Percentiles rank a stretch among this genome's conserved stretches.
These are phyloP conservation scores for Sebastolobus alascanus DNA, from an alignment of 2,797 vertebrate genomes.

Conservation along the genomic window DNA sequence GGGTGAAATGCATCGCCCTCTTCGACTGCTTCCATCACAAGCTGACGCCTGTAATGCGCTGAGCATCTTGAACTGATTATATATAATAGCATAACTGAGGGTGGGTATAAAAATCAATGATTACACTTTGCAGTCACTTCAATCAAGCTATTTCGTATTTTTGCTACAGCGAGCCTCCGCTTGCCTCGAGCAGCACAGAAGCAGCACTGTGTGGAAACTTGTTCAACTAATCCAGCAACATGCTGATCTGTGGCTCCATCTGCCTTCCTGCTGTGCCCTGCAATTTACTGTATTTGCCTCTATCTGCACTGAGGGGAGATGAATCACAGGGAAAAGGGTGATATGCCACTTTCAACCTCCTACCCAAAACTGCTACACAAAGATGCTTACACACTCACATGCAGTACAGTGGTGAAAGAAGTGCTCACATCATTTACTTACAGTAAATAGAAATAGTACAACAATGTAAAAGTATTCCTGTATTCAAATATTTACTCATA, in stretches of 20 bases:
- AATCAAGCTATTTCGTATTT: constrained; percentile 31
- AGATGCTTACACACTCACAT: background rate
- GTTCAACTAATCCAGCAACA: constrained; percentile 60
- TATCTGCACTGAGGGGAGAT: constrained; percentile 39
- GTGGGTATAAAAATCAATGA: constrained; percentile 40
- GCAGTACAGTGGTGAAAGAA: background rate
- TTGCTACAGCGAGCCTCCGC: background rate
- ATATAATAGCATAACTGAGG: constrained; percentile 31
- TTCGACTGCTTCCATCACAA: constrained; percentile 19
- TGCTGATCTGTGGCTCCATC: constrained; percentile 62
- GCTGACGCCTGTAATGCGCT: background rate
- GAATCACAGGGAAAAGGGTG: constrained; percentile 45
- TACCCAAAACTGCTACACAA: background rate
- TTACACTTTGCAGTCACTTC: constrained; percentile 47
- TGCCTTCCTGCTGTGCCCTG: constrained; percentile 33
- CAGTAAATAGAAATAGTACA: background rate
- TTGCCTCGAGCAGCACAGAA: constrained; percentile 35
- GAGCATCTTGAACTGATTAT: constrained; percentile 16
- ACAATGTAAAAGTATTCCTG: background rate
- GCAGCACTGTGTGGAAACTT: constrained; percentile 52
- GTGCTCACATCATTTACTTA: background rate
- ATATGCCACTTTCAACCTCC: constrained; percentile 26
- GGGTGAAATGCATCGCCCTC: constrained; percentile 16
- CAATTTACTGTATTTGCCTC: constrained; percentile 57
- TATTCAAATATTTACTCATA: background rate